Base-by-base conservation (phyloP, 2,888 invertebrate species). In the Eupithecia abbreviata region DNA sequence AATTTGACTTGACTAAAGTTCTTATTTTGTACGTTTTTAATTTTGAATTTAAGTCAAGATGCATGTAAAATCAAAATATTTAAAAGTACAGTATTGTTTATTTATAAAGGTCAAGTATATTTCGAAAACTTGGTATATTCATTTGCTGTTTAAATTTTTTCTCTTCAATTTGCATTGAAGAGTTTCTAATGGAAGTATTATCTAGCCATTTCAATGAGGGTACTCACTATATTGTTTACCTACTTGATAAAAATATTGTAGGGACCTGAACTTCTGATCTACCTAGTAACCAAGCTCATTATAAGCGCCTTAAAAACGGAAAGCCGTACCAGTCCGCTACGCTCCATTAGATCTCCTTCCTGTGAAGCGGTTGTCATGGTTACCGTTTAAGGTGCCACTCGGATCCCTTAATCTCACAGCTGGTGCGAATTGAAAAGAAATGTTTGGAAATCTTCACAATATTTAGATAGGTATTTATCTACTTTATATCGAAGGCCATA, bases 331-430 rank as follows among this genome's bases (percentile, higher is more conserved):
- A 43, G 69, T 49, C 69, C 47, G 30, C 80, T 70, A 76, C 71
- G 80, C 75, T 80, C 77, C 71, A 77, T 81, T 82, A 80, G 80
- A 71, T 78, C 71, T 77, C 75, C 75, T 76, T 78, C 77, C 72
- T 78, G 80, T 74, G 75, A 77, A 74, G 71, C 74, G 67, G 83
- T 83, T 79, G 79, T 72, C 84, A 86, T 86, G 82, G 82, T 67
- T 77, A 86, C 85, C 77, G 74, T 73, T 75, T 76, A 79, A 79
- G 82, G 73, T 51, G 30, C 66, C 73, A 55, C 75, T 79, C 80
- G 75, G 74, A 78, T 65, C 69, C 69, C 55, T 58, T 9, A 58
- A 58, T 67, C 58, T 43, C 55, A 51, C 42, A 49, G 69, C 30
- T 73, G 68, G 18, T 71, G 55, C 51, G 66, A 45, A 76, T 66